Evolutionary conservation across 2,888 invertebrate species (phyloP).

Genomic region (Dastarcus helophoroides): DNA sequence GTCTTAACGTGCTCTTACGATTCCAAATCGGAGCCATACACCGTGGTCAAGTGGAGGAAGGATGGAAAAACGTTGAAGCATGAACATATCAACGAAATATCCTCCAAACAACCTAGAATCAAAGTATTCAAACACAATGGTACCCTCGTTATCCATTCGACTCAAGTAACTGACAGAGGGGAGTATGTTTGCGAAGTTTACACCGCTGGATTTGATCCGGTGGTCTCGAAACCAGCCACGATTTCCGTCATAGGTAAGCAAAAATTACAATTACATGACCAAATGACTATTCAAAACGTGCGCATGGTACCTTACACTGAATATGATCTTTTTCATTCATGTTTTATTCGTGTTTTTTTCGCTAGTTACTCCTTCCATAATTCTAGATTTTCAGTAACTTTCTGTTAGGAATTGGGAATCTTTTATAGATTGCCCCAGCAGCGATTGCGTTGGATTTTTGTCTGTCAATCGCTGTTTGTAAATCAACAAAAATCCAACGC

Average conservation of each 20-base stretch:
- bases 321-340: no score
- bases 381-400: no score
- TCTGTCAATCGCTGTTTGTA: no score
- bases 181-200: conserved; percentile 55
- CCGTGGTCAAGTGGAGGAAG: conserved; percentile 56
- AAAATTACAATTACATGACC: no score
- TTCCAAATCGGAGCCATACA: conserved; percentile 43
- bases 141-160: conserved; percentile 41
- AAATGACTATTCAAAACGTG: no score
- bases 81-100: conserved; percentile 18
- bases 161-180: conserved; percentile 47
- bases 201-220: conserved; percentile 48
- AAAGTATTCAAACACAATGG: conserved; percentile 38
- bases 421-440: no score
- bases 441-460: no score
- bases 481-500: no score
- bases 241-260: conserved; percentile 50
- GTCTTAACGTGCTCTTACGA: conserved; percentile 52
- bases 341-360: no score
- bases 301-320: no score
- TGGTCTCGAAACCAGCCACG: conserved; percentile 46
- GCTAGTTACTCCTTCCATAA: no score
- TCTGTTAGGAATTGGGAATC: no score
- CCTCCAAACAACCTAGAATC: conserved; percentile 27
- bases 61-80: conserved; percentile 46